Evolutionary conservation across 2,797 vertebrate species (phyloP).

Genomic region (Anguilla megastoma): DNA sequence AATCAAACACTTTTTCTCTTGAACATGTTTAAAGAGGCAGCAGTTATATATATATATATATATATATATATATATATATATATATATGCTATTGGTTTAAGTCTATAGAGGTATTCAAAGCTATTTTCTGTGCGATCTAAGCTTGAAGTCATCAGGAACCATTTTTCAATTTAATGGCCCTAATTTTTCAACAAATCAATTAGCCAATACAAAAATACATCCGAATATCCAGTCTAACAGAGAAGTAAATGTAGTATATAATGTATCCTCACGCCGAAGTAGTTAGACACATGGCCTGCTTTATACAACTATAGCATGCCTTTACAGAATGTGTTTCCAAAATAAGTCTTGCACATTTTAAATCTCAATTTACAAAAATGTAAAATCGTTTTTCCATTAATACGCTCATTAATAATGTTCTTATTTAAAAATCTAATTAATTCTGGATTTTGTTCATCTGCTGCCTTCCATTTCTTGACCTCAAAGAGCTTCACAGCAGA

Average conservation of each 20-base stretch:
- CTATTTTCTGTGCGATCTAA: background rate
- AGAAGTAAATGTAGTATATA: background rate
- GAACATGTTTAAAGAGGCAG: slow-evolving; percentile 11
- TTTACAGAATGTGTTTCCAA: background rate
- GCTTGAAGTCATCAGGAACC: background rate
- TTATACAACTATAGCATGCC: background rate
- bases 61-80: too few relatives aligned
- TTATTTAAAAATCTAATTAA: background rate
- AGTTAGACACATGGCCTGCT: background rate
- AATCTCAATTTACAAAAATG: background rate
- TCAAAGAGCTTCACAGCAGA: too few relatives aligned
- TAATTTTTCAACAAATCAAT: background rate
- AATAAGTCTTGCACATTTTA: background rate
- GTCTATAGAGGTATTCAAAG: background rate
- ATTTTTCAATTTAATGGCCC: background rate
- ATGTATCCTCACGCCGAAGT: background rate
- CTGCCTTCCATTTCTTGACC: too few relatives aligned
- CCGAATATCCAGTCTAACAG: background rate
- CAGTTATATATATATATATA: background rate
- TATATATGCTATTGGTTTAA: background rate
- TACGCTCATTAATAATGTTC: too few relatives aligned
- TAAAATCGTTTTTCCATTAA: background rate
- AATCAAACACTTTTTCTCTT: slow-evolving; percentile 14
- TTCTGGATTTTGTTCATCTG: background rate
- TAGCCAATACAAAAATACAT: background rate